These are phyloP conservation scores for Gambelia wislizenii DNA, from an alignment of 2,797 vertebrate species.

Conservation along the genomic window DNA sequence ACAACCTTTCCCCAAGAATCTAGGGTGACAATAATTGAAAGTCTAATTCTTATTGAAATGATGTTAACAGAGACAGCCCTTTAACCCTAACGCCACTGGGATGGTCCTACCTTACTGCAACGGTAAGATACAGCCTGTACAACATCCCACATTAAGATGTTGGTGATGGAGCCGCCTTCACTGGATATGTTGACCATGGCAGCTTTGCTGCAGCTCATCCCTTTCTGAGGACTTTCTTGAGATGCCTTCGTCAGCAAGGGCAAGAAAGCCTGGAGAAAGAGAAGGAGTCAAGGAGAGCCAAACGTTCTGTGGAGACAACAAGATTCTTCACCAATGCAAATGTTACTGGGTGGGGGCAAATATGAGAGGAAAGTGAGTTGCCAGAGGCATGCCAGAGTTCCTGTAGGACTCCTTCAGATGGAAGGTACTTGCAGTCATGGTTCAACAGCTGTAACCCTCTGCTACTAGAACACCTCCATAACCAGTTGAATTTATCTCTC, in stretches of 20 bases:
- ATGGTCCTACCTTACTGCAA: slow-evolving; percentile 67
- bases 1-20: too few relatives aligned
- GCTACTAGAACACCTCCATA: too few relatives aligned
- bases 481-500: too few relatives aligned
- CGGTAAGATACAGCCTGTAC: slow-evolving; percentile 49
- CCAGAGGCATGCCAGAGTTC: background rate
- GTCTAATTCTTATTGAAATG: background rate
- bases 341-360: background rate
- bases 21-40: background rate
- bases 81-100: too few relatives aligned
- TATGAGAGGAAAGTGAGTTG: background rate
- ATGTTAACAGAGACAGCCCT: background rate
- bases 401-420: background rate
- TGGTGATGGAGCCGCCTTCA: slow-evolving; percentile 31
- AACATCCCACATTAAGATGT: background rate
- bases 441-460: background rate
- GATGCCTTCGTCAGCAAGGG: slow-evolving; percentile 37
- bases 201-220: slow-evolving; percentile 72
- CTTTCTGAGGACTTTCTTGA: background rate
- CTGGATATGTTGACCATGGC: slow-evolving; percentile 74
- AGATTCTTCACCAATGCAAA: background rate
- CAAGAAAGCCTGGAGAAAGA: background rate
- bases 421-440: background rate
- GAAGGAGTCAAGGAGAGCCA: background rate
- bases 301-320: too few relatives aligned